phyloP scores from a whole-genome alignment of 2,797 vertebrate species.

The Brachyalestes nurse region DNA sequence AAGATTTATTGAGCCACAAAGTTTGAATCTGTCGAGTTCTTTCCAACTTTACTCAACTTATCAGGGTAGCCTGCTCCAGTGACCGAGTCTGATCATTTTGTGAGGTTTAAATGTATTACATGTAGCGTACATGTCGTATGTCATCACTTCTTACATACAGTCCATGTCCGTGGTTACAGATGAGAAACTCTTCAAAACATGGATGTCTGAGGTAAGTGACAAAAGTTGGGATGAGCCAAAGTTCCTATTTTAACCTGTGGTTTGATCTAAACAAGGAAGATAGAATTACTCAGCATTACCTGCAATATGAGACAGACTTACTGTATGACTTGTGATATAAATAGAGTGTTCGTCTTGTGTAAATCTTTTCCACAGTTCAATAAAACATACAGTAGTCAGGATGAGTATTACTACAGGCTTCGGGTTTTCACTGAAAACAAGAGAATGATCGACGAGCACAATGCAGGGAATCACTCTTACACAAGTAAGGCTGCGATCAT shows the following conservation, averaged over 20 bases:
- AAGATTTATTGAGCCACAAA: rapidly evolving
- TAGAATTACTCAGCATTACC: background rate
- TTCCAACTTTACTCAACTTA: too few species aligned
- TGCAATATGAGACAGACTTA: background rate
- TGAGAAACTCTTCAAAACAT: slow-evolving; percentile 73
- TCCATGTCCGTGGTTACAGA: slow-evolving; percentile 65
- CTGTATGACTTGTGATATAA: background rate
- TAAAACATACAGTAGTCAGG: slow-evolving; percentile 63
- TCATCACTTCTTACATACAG: background rate
- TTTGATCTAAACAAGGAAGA: background rate
- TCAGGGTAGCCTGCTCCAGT: too few species aligned
- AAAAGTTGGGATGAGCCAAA: too few species aligned
- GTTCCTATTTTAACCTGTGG: too few species aligned
- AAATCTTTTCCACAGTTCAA: slow-evolving; percentile 64
- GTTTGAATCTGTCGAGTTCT: too few species aligned
- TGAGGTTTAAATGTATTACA: too few species aligned
- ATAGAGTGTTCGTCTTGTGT: background rate
- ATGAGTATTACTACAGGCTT: slow-evolving; percentile 69
- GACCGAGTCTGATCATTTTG: too few species aligned
- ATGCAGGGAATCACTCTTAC: slow-evolving; percentile 68
- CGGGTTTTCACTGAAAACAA: slow-evolving; percentile 75
- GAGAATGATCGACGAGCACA: slow-evolving; percentile 72
- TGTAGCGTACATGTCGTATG: too few species aligned
- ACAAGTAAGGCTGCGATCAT: slow-evolving; percentile 1
- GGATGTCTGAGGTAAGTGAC: slow-evolving; percentile 71